phyloP scores from a whole-genome alignment of 2,888 invertebrate genomes.

The Drosophila borealis region DNA sequence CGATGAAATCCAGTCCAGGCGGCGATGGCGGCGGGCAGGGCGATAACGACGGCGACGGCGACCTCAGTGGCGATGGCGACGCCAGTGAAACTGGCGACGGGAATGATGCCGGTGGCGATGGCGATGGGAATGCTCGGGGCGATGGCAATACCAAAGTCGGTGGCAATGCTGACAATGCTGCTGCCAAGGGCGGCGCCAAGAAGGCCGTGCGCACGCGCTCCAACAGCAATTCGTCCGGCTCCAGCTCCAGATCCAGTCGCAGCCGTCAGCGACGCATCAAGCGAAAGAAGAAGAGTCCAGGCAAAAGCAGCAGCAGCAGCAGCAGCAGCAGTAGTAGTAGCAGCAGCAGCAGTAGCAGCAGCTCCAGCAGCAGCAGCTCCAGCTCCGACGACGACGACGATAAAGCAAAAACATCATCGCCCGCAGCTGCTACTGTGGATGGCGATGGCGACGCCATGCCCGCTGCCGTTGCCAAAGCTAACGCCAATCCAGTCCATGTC shows the following conservation, averaged over 20 bases:
- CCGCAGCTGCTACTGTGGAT: neutral
- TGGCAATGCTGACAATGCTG: too few species aligned
- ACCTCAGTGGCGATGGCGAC: too few species aligned
- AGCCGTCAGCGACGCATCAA: conserved; percentile 47
- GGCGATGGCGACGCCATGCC: neutral
- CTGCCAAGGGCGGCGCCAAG: neutral
- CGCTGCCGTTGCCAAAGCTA: neutral
- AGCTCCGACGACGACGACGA: conserved; percentile 62
- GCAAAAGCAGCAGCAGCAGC: conserved; percentile 71
- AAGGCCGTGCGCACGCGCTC: neutral
- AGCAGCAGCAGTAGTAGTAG: conserved; percentile 64
- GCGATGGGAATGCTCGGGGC: too few species aligned
- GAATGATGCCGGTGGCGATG: neutral
- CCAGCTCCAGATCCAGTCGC: conserved; percentile 76
- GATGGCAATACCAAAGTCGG: too few species aligned
- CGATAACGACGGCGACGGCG: neutral
- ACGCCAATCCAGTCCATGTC: neutral
- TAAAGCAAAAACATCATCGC: conserved; percentile 5
- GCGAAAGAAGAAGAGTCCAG: conserved; percentile 59
- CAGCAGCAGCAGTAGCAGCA: conserved; percentile 52
- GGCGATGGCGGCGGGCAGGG: neutral
- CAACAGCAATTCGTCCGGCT: conserved; percentile 73
- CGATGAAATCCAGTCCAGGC: conserved; percentile 8
- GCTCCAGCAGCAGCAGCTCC: conserved; percentile 74
- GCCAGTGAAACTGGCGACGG: too few species aligned